Evolutionary conservation across 2,113 vertebrate genomes (phyloP), one percentile per base, ranked within the genome.

Genomic region (Junco hyemalis): DNA sequence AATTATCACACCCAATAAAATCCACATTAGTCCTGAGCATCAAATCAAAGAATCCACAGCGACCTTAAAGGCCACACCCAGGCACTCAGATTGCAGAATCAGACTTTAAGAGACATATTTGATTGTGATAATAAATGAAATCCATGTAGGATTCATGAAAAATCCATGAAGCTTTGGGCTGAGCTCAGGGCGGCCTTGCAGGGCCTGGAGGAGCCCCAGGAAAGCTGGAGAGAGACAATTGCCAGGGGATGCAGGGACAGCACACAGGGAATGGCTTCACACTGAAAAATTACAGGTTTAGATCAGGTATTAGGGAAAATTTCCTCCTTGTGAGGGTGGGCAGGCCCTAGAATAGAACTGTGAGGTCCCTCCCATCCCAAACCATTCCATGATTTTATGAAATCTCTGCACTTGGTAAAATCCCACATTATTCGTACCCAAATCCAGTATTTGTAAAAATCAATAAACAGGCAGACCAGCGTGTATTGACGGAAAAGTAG

Each of bases 301-400:
- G 44, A 44, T 44, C 44, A 44, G 18, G 4, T 44, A 44, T 44
- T 44, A 9, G 18, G 44, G 19, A 44, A 6, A 44, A 44, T 44
- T 44, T 44, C 44, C 18, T 44, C 44, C 44, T 19, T 44, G 44
- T 44, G 44, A 44, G 18, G 44, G 18, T 44, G 18, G 42, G 42
- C 14, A 44, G 7, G 44, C 18, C 8, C 44, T 19, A 18, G 44
- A 44, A 44, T 44, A 19, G 18, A 44, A 44, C 4, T 45, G 79
- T 42, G 1, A 26, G 2, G 0, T 26, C 17, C 8, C 3, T 51
- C 0, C 51, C 36, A 36, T 4, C 5, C 22, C 45, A 59, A 60
- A 6, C 11, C 11, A 35, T 33, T 33, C 72, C 36, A 11, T 9
- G 21, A 44, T 22, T 51, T 5, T 1, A 10, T 33, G 8, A 51